Percentiles rank a stretch among this genome's conserved stretches.
phyloP scores from a whole-genome alignment of 2,113 vertebrate genomes.

The Lampris megalopsis region DNA sequence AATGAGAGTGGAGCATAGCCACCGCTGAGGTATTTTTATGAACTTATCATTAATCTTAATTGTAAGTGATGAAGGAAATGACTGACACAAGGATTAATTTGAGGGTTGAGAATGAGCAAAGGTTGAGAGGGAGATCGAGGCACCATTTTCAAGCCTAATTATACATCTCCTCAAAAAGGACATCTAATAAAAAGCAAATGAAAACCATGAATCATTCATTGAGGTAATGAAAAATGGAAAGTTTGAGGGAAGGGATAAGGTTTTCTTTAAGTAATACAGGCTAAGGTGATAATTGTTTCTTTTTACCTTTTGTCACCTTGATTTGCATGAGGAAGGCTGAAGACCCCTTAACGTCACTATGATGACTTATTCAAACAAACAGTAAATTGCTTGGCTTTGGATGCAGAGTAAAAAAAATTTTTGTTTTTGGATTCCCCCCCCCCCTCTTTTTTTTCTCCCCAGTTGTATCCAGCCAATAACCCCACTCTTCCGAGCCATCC shows the following conservation, averaged over 20 bases:
- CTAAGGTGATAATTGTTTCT: conserved; percentile 73
- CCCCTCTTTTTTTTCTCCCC: no score
- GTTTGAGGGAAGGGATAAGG: conserved; percentile 61
- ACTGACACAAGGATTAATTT: conserved; percentile 62
- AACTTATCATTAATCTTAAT: conserved; percentile 73
- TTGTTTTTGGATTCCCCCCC: not conserved
- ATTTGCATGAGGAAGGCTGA: conserved; percentile 31
- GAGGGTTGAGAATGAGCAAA: conserved; percentile 27
- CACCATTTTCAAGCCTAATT: conserved; percentile 65
- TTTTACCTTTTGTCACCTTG: conserved; percentile 76
- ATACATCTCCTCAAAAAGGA: conserved; percentile 70
- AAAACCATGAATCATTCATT: conserved; percentile 80
- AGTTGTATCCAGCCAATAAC: no score
- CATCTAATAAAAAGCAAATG: conserved; percentile 78
- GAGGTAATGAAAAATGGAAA: conserved; percentile 75
- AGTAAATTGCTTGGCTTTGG: not conserved
- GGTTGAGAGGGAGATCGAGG: conserved; percentile 29
- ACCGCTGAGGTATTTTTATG: conserved; percentile 57
- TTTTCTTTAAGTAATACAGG: conserved; percentile 61
- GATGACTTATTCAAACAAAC: not conserved
- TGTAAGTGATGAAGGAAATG: conserved; percentile 31
- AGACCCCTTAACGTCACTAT: conserved; percentile 42
- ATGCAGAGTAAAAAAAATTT: not conserved
- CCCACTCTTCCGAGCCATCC: no score
- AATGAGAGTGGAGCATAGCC: conserved; percentile 16